phyloP scores from a whole-genome alignment of 2,888 invertebrate genomes.

The Drosophila barbarae region DNA sequence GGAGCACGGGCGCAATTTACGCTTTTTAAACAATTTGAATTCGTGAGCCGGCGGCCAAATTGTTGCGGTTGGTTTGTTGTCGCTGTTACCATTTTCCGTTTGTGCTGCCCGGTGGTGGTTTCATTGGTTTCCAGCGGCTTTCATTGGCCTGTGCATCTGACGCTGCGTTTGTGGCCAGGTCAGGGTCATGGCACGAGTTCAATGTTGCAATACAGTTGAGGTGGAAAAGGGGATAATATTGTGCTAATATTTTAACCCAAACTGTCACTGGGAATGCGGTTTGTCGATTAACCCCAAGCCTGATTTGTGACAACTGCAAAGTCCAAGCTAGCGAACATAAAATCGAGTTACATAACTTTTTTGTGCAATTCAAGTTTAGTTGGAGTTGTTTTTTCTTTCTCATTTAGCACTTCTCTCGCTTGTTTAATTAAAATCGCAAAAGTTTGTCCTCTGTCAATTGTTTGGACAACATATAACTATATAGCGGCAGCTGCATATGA shows the following conservation, averaged over 20 bases:
- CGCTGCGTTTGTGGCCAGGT: conserved; percentile 8
- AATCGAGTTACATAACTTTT: conserved; percentile 24
- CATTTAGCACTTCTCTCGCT: not conserved
- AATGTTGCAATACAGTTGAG: conserved; percentile 16
- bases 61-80: conserved; percentile 45
- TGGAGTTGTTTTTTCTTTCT: not conserved
- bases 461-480: conserved; percentile 6
- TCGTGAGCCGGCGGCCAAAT: conserved; percentile 22
- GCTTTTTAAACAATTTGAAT: conserved; percentile 14
- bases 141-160: conserved; percentile 1
- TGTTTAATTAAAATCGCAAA: conserved; percentile 31
- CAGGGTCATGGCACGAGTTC: conserved; percentile 31
- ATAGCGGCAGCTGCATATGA: conserved; percentile 2
- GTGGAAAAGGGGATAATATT: not conserved
- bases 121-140: conserved; percentile 4
- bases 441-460: conserved; percentile 17
- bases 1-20: conserved; percentile 25
- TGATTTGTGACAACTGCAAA: conserved; percentile 29
- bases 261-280: conserved; percentile 18
- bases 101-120: conserved; percentile 16
- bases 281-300: conserved; percentile 20
- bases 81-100: conserved; percentile 19
- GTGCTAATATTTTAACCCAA: not conserved
- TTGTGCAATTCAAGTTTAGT: not conserved
- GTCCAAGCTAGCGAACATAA: conserved; percentile 5